Conservation (phyloP, 35 echinoderm and acorn worm species). For the Apostichopus japonicus region DNA sequence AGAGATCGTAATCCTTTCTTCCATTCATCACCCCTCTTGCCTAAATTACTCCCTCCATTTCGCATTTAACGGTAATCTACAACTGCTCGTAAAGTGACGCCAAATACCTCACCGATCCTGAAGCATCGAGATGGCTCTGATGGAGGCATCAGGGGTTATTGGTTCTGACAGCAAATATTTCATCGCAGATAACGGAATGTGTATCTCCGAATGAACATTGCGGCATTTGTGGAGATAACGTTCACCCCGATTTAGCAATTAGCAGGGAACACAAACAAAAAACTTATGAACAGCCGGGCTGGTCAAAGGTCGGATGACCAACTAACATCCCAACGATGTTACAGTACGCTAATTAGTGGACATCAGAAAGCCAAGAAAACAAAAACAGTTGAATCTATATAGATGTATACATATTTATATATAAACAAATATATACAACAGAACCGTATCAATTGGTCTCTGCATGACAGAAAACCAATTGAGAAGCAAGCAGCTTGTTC, state of each 20-base stretch:
- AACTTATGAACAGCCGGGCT: neutral
- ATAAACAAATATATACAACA: neutral
- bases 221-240: neutral
- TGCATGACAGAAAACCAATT: no score
- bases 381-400: neutral
- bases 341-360: neutral
- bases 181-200: constrained; percentile 32
- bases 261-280: neutral
- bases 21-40: neutral
- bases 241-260: neutral
- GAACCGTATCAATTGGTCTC: no score
- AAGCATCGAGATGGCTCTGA: constrained; percentile 5
- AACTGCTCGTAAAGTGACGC: constrained; percentile 29
- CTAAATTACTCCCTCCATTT: constrained; percentile 42
- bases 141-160: constrained; percentile 45
- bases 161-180: constrained; percentile 49
- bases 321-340: constrained; percentile 25
- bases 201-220: constrained; percentile 4
- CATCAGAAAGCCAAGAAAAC: neutral
- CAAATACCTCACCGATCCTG: constrained; percentile 11
- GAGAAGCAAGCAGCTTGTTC: no score
- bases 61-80: constrained; percentile 48
- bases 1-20: neutral
- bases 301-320: neutral
- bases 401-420: neutral